A percentile compares a stretch with the other conserved stretches of the same genome.
Conservation (phyloP, 2,113 vertebrate species). For the Sciurus niger region DNA sequence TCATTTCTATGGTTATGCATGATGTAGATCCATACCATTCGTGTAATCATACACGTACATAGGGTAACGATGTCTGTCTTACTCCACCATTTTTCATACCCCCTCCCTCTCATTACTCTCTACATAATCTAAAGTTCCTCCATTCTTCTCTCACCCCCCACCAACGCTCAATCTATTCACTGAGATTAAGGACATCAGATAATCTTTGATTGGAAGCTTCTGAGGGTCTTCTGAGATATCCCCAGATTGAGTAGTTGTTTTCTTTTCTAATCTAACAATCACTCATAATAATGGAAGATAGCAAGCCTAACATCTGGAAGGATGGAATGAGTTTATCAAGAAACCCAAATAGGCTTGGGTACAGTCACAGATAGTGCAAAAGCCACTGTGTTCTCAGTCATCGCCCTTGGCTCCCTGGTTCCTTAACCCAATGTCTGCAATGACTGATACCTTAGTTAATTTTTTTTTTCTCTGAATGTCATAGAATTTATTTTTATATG, state of each 20-base stretch:
- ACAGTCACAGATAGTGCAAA: not conserved
- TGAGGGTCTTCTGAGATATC: conserved; percentile 49
- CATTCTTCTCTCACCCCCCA: too few species aligned
- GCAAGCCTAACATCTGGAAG: not conserved
- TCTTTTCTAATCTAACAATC: not conserved
- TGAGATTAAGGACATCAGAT: conserved; percentile 1
- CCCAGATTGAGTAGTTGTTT: not conserved
- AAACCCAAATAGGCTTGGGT: not conserved
- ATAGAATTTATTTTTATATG: too few species aligned
- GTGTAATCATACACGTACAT: too few species aligned
- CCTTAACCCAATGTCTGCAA: not conserved
- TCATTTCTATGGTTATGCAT: too few species aligned
- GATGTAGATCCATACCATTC: too few species aligned
- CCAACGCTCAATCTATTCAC: not conserved
- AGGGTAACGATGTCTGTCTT: too few species aligned
- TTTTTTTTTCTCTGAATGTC: not conserved
- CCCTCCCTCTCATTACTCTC: too few species aligned
- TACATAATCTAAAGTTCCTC: too few species aligned
- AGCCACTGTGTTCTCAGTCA: not conserved
- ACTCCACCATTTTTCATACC: too few species aligned
- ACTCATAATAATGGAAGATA: conserved; percentile 7
- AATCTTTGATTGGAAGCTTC: conserved; percentile 32
- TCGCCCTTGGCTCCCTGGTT: not conserved
- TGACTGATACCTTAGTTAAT: not conserved
- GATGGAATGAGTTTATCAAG: not conserved